Percentiles rank a stretch among this genome's conserved stretches.
These are phyloP conservation scores for Sinhomidia bicolor DNA, from an alignment of 2,888 invertebrate genomes.

Conservation along the genomic window DNA sequence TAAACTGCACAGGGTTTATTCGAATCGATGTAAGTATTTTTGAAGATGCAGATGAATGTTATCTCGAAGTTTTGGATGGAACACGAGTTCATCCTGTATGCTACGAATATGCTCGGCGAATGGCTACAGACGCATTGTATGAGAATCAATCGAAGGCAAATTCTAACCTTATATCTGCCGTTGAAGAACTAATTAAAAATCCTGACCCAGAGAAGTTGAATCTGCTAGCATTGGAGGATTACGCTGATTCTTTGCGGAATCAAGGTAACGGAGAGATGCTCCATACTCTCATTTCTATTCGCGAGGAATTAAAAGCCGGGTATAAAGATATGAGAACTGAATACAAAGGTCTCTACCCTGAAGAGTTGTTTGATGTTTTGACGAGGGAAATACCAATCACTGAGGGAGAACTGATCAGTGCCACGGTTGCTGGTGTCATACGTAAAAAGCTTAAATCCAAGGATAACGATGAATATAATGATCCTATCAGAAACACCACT, in stretches of 20 bases:
- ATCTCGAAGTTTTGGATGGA: slow-evolving; percentile 5
- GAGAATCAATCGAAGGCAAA: neutral
- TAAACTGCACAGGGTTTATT: slow-evolving; percentile 28
- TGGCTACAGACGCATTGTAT: neutral
- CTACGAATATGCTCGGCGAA: slow-evolving; percentile 8
- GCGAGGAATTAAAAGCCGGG: neutral
- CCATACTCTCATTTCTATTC: neutral
- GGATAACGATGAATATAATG: neutral
- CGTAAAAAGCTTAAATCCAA: neutral
- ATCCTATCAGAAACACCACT: neutral
- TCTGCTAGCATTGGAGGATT: neutral
- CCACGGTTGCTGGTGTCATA: neutral
- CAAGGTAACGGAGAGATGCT: neutral
- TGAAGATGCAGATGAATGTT: neutral
- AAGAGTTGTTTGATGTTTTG: neutral
- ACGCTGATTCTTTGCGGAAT: neutral
- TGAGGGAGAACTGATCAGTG: neutral
- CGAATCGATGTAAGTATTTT: neutral
- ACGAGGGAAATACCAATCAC: slow-evolving; percentile 13
- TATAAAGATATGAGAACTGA: neutral
- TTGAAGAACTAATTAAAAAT: neutral
- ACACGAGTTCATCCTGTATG: slow-evolving; percentile 19
- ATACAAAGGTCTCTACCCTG: neutral
- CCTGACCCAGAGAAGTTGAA: neutral
- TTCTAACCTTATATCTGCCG: neutral